A percentile compares a stretch with the other conserved stretches of the same genome.
Conservation (phyloP, 92 coral and sea anemone genomes). For the Palythoa grandiflora region DNA sequence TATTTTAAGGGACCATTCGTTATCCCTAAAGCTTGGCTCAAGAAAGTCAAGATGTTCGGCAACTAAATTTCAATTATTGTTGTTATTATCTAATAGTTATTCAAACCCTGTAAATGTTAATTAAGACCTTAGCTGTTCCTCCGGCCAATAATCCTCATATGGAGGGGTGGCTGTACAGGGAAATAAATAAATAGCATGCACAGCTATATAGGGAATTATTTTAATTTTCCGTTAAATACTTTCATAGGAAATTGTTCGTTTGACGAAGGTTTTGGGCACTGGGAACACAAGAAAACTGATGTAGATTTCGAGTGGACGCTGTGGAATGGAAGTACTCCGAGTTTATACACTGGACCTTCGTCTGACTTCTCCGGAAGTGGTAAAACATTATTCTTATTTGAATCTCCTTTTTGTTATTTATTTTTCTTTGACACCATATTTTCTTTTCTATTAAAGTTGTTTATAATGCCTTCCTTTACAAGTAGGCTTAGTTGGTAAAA, state of each 20-base stretch:
- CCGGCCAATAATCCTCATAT: too few species aligned
- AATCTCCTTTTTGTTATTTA: too few species aligned
- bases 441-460: too few species aligned
- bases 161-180: too few species aligned
- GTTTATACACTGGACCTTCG: conserved; percentile 81
- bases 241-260: conserved; percentile 80
- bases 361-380: conserved; percentile 71
- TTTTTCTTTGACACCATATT: too few species aligned
- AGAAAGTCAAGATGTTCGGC: too few species aligned
- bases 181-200: neutral
- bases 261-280: conserved; percentile 70
- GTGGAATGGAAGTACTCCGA: conserved; percentile 71
- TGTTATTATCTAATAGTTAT: too few species aligned
- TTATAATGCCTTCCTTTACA: too few species aligned
- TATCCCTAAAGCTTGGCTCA: too few species aligned
- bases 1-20: too few species aligned
- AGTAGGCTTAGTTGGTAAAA: too few species aligned
- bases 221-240: neutral
- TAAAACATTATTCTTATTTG: neutral
- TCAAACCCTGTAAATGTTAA: neutral
- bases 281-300: conserved; percentile 62
- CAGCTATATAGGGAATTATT: neutral
- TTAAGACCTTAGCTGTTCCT: neutral
- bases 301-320: conserved; percentile 81
- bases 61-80: too few species aligned